Evolutionary conservation across 2,888 invertebrate genomes (phyloP).

Genomic region (Elegia similella): DNA sequence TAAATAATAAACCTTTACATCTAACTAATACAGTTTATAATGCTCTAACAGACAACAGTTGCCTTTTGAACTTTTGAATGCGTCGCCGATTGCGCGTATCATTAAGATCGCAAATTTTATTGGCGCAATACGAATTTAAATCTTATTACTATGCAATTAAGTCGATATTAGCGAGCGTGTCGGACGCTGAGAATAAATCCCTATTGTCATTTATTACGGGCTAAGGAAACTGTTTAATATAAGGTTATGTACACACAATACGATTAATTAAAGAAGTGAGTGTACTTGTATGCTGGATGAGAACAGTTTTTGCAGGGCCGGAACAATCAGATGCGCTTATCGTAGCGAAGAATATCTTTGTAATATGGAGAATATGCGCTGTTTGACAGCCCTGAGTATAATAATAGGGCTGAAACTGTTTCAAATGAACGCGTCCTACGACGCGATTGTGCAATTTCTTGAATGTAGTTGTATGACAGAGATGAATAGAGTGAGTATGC

Average conservation of each 20-base stretch:
- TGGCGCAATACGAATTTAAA: constrained; percentile 33
- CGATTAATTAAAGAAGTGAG: constrained; percentile 52
- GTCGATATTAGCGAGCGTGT: constrained; percentile 28
- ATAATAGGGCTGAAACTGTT: neutral
- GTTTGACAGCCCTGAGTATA: neutral
- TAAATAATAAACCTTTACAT: constrained; percentile 30
- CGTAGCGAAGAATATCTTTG: neutral
- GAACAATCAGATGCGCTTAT: neutral
- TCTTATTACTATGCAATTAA: constrained; percentile 35
- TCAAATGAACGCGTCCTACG: neutral
- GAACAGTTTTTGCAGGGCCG: constrained; percentile 24
- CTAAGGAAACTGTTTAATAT: constrained; percentile 60
- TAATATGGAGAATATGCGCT: neutral
- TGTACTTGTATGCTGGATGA: constrained; percentile 30
- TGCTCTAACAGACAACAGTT: constrained; percentile 26
- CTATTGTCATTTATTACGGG: constrained; percentile 56
- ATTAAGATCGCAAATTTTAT: constrained; percentile 44
- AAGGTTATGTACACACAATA: constrained; percentile 50
- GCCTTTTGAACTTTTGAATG: constrained; percentile 38
- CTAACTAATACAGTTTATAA: constrained; percentile 27
- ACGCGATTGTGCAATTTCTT: neutral
- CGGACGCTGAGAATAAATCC: constrained; percentile 41
- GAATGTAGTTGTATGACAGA: neutral
- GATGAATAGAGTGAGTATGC: neutral
- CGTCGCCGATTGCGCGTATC: constrained; percentile 42